Evolutionary conservation across 2,113 vertebrate species (phyloP).

Genomic region (Apteryx mantelli): DNA sequence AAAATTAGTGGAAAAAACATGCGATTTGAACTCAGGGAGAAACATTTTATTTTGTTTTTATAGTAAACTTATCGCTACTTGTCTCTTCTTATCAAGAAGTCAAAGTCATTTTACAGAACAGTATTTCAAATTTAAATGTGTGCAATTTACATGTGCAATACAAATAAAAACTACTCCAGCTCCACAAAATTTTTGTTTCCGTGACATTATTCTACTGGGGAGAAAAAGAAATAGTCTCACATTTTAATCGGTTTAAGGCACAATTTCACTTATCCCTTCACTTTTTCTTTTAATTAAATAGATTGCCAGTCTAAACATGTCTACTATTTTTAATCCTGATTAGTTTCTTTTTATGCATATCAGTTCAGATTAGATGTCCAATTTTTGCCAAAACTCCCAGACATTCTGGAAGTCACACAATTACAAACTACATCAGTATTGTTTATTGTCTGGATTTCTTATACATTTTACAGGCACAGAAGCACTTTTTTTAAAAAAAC

Average conservation of each 20-base stretch:
- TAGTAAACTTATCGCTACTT: neutral
- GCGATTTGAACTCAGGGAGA: neutral
- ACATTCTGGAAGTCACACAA: slow-evolving; percentile 40
- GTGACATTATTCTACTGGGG: neutral
- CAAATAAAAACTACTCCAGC: neutral
- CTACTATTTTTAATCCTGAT: slow-evolving; percentile 44
- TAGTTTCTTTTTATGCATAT: slow-evolving; percentile 55
- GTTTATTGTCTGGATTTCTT: slow-evolving; percentile 61
- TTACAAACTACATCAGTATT: slow-evolving; percentile 32
- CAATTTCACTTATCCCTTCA: slow-evolving; percentile 41
- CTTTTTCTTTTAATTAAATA: slow-evolving; percentile 54
- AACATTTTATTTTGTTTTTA: neutral
- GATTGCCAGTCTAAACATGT: slow-evolving; percentile 48
- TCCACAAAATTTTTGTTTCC: neutral
- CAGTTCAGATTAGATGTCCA: slow-evolving; percentile 46
- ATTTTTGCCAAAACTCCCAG: slow-evolving; percentile 63
- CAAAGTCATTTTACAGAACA: neutral
- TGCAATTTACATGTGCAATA: neutral
- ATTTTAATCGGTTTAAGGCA: slow-evolving; percentile 22
- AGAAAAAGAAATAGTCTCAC: neutral
- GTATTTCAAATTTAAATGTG: neutral
- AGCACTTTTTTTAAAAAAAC: neutral
- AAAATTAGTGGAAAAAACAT: neutral
- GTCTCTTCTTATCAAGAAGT: neutral
- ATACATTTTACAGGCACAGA: neutral